Evolutionary conservation across 2,888 invertebrate genomes (phyloP).

Genomic region (Serripes groenlandicus): DNA sequence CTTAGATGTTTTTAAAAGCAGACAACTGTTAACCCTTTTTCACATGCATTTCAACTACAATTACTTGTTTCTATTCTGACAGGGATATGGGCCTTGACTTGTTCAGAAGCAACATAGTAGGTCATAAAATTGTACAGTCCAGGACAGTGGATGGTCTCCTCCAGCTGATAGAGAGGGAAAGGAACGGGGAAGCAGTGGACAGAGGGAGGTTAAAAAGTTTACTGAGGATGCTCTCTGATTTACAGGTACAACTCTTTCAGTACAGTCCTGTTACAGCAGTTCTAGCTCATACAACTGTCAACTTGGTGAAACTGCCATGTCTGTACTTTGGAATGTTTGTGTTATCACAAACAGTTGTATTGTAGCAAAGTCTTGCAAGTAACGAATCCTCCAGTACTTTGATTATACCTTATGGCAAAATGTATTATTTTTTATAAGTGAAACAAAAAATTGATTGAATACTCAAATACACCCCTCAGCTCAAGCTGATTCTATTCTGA

Average conservation of each 20-base stretch:
- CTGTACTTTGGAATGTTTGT: no score
- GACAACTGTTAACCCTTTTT: no score
- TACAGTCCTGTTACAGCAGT: not conserved
- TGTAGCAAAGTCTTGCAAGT: no score
- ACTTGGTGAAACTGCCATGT: not conserved
- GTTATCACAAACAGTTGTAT: no score
- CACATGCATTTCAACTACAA: no score
- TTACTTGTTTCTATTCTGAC: slow-evolving; percentile 59
- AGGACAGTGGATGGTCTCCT: slow-evolving; percentile 97
- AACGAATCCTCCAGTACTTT: no score
- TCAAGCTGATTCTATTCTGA: no score
- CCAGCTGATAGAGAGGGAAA: slow-evolving; percentile 96
- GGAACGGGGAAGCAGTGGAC: slow-evolving; percentile 94
- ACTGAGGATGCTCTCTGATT: slow-evolving; percentile 97
- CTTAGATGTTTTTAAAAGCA: no score
- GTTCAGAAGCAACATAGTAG: slow-evolving; percentile 95
- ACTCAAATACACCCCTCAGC: no score
- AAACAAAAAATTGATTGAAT: no score
- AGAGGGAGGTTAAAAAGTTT: slow-evolving; percentile 96
- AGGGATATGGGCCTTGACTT: slow-evolving; percentile 99
- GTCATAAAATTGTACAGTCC: slow-evolving; percentile 95
- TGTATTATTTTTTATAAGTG: not conserved
- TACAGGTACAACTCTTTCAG: slow-evolving; percentile 89
- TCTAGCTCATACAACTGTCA: not conserved
- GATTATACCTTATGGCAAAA: not conserved